phyloP scores from a whole-genome alignment of 2,888 invertebrate species.

The Yponomeuta sedellus region DNA sequence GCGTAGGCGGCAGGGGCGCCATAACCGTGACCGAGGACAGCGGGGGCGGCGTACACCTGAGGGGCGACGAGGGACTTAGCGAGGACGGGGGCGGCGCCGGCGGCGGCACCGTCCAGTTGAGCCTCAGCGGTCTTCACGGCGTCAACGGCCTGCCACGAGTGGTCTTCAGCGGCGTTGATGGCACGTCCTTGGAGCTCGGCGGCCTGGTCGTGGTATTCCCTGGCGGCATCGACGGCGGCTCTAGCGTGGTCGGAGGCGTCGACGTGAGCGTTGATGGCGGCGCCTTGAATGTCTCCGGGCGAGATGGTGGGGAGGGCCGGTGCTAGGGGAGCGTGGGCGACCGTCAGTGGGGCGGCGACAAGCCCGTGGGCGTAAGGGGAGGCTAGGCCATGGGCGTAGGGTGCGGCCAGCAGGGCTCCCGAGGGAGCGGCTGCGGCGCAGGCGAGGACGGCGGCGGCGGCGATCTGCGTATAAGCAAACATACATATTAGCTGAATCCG shows the following conservation, averaged over 20 bases:
- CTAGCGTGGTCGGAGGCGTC: constrained; percentile 65
- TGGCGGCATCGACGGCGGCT: constrained; percentile 60
- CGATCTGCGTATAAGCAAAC: neutral
- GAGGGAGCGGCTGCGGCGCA: constrained; percentile 28
- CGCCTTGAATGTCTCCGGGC: constrained; percentile 58
- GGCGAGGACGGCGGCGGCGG: constrained; percentile 29
- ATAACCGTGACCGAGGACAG: constrained; percentile 21
- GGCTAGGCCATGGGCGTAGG: constrained; percentile 37
- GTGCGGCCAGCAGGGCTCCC: constrained; percentile 37
- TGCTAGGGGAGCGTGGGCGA: constrained; percentile 29
- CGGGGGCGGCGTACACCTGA: constrained; percentile 30
- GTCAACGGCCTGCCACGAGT: constrained; percentile 67
- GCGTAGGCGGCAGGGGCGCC: constrained; percentile 28
- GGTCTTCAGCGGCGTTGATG: constrained; percentile 67
- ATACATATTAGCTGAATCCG: no score
- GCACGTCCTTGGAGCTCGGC: constrained; percentile 63
- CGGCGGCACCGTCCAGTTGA: constrained; percentile 65
- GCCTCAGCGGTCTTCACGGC: constrained; percentile 65
- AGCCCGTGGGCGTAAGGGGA: constrained; percentile 31
- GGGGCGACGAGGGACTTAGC: constrained; percentile 65
- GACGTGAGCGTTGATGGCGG: constrained; percentile 67
- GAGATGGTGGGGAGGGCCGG: constrained; percentile 61
- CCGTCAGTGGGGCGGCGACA: constrained; percentile 35
- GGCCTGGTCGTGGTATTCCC: constrained; percentile 66
- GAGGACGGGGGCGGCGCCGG: constrained; percentile 61